A percentile compares a stretch with the other conserved stretches of the same genome.
Evolutionary conservation across 2,113 vertebrate species (phyloP).

Genomic region (Pristiophorus japonicus): DNA sequence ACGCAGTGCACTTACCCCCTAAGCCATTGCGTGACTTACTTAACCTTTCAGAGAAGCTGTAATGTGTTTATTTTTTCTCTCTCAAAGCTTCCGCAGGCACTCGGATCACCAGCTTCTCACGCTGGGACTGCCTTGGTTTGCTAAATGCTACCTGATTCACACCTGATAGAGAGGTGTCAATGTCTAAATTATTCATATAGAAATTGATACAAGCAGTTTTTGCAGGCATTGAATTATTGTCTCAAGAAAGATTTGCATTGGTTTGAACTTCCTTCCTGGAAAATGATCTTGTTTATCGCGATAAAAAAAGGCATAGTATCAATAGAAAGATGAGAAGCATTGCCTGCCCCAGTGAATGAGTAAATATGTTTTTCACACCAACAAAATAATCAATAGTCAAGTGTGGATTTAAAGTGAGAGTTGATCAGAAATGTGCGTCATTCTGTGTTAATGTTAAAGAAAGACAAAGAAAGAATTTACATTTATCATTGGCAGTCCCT

Average conservation of each 20-base stretch:
- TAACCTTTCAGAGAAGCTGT: conserved; percentile 23
- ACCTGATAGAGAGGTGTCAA: conserved; percentile 35
- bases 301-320: background rate
- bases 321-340: background rate
- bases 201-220: background rate
- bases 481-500: too few relatives aligned
- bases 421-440: background rate
- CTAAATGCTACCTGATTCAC: conserved; percentile 37
- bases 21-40: conserved; percentile 30
- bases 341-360: background rate
- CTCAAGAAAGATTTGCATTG: conserved; percentile 14
- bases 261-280: conserved; percentile 19
- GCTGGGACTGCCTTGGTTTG: conserved; percentile 16
- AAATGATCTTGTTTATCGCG: background rate
- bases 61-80: conserved; percentile 19
- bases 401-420: background rate
- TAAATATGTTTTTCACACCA: background rate
- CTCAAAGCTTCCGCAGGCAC: conserved; percentile 7
- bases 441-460: background rate
- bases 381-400: background rate
- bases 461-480: too few relatives aligned
- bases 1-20: background rate
- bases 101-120: conserved; percentile 22
- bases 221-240: conserved; percentile 16
- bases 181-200: conserved; percentile 33